Evolutionary conservation across 1,140 invertebrate genomes (phyloP).

Genomic region (Euura lappo): DNA sequence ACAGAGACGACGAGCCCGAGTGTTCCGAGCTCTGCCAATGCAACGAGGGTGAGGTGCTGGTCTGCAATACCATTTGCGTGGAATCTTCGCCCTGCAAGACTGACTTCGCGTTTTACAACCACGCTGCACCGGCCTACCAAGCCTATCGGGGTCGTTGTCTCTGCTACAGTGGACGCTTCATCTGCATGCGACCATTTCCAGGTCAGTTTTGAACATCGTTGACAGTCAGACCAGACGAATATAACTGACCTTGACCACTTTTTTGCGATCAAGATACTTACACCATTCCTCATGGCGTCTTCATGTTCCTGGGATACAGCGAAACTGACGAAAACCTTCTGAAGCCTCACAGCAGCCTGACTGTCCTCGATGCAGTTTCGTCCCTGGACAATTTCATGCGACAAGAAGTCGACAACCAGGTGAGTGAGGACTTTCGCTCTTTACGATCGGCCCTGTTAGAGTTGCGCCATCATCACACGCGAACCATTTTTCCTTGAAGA

Average conservation of each 20-base stretch:
- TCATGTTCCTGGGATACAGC: slow-evolving; percentile 87
- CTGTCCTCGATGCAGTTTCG: slow-evolving; percentile 79
- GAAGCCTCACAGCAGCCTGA: slow-evolving; percentile 77
- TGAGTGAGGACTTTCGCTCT: slow-evolving; percentile 41
- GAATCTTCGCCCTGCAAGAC: slow-evolving; percentile 83
- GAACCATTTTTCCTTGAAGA: slow-evolving; percentile 61
- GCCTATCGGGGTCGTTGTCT: slow-evolving; percentile 86
- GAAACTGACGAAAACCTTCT: slow-evolving; percentile 84
- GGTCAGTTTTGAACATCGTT: slow-evolving; percentile 60
- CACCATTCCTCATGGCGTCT: slow-evolving; percentile 79
- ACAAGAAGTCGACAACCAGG: slow-evolving; percentile 73
- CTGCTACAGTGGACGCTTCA: slow-evolving; percentile 88
- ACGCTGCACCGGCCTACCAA: slow-evolving; percentile 86
- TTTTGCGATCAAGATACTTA: slow-evolving; percentile 69
- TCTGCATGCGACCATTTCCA: slow-evolving; percentile 86
- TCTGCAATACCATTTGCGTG: slow-evolving; percentile 86
- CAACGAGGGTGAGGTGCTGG: slow-evolving; percentile 74
- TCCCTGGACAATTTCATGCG: slow-evolving; percentile 79
- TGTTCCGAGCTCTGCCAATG: slow-evolving; percentile 85
- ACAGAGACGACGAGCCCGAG: slow-evolving; percentile 83
- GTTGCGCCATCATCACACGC: no score
- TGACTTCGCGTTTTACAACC: slow-evolving; percentile 86
- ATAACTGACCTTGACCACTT: slow-evolving; percentile 33
- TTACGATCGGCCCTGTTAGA: no score
- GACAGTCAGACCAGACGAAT: neutral